Evolutionary conservation across 1,140 invertebrate species (phyloP).

Genomic region (Rhysida immarginata): DNA sequence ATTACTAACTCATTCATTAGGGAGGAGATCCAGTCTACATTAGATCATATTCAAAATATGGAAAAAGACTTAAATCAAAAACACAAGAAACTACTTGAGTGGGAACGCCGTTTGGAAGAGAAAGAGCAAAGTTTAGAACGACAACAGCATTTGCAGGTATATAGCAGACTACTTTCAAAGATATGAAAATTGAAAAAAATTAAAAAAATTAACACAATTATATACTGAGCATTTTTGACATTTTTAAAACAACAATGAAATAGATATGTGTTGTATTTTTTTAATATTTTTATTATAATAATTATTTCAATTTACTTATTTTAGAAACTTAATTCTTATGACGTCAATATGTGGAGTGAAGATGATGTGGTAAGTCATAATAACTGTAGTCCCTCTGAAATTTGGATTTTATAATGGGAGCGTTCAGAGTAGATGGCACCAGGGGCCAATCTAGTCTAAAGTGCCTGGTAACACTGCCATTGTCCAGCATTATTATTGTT

Average conservation of each 20-base stretch:
- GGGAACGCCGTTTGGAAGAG: slow-evolving; percentile 29
- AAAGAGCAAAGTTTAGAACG: slow-evolving; percentile 28
- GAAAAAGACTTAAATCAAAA: slow-evolving; percentile 28
- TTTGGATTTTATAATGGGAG: too few species aligned
- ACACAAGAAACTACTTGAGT: slow-evolving; percentile 27
- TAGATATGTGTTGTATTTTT: too few species aligned
- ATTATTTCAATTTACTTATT: slow-evolving; percentile 17
- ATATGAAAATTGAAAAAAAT: too few species aligned
- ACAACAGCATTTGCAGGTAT: slow-evolving; percentile 15
- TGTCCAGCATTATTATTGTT: too few species aligned
- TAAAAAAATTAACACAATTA: too few species aligned
- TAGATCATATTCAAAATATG: slow-evolving; percentile 28
- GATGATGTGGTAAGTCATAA: slow-evolving; percentile 29
- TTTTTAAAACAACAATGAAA: too few species aligned
- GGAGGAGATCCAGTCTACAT: slow-evolving; percentile 29
- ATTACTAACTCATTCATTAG: too few species aligned
- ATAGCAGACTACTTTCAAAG: too few species aligned
- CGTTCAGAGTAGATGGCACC: too few species aligned
- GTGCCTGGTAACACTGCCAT: too few species aligned
- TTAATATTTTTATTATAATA: slow-evolving; percentile 14
- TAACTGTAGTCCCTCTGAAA: not conserved
- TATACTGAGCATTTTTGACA: too few species aligned
- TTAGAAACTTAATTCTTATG: slow-evolving; percentile 26
- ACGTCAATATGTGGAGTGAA: slow-evolving; percentile 32
- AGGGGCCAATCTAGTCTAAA: too few species aligned